phyloP scores from a whole-genome alignment of 2,888 invertebrate species.

The Microctonus brassicae region DNA sequence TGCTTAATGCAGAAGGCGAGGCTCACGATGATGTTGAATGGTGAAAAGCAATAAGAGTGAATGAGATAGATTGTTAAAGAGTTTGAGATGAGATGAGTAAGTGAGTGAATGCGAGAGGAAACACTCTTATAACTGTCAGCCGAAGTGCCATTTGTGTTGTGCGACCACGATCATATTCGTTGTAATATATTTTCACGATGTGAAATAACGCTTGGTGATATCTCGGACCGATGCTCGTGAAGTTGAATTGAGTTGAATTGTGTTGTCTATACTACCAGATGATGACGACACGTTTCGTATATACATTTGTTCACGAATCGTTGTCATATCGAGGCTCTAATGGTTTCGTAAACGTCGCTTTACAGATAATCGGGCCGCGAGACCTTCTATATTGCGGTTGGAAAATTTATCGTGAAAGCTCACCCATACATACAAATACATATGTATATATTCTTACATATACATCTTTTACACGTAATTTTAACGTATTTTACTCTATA shows the following conservation, averaged over 20 bases:
- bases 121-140: slow-evolving; percentile 31
- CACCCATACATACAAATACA: background rate
- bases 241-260: background rate
- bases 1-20: slow-evolving; percentile 66
- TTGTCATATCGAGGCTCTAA: slow-evolving; percentile 20
- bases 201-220: slow-evolving; percentile 42
- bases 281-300: background rate
- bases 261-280: background rate
- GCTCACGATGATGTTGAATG: slow-evolving; percentile 45
- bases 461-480: background rate
- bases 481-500: background rate
- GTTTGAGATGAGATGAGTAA: background rate
- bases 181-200: background rate
- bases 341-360: slow-evolving; percentile 34
- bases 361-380: slow-evolving; percentile 22
- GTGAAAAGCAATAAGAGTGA: slow-evolving; percentile 41
- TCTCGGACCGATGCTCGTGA: slow-evolving; percentile 31
- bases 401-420: slow-evolving; percentile 14
- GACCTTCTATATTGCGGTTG: slow-evolving; percentile 26
- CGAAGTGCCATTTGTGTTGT: slow-evolving; percentile 63
- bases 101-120: slow-evolving; percentile 36
- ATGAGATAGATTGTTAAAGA: background rate
- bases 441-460: background rate
- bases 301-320: background rate
- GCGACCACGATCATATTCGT: slow-evolving; percentile 47